These are phyloP conservation scores for Acleris emargana DNA, from an alignment of 2,888 invertebrate genomes.

Conservation along the genomic window DNA sequence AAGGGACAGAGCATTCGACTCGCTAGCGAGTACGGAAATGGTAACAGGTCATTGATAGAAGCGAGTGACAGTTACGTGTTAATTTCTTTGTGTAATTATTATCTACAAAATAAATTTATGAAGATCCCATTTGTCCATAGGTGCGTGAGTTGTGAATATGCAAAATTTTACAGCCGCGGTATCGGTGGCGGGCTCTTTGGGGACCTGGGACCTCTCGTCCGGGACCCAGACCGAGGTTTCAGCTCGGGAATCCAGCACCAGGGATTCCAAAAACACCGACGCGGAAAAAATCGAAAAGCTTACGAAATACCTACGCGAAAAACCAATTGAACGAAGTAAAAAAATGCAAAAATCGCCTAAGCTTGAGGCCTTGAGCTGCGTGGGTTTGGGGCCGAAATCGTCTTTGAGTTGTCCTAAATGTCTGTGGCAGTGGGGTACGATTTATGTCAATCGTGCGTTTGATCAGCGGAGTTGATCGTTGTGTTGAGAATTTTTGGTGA, in stretches of 20 bases:
- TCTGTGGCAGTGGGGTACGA: conserved; percentile 78
- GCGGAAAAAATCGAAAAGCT: conserved; percentile 81
- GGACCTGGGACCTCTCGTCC: conserved; percentile 60
- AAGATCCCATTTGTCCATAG: conserved; percentile 49
- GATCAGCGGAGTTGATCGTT: conserved; percentile 54
- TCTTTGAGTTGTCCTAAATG: conserved; percentile 67
- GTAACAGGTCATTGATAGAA: not conserved
- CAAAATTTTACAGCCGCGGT: conserved; percentile 75
- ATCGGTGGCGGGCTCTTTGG: conserved; percentile 54
- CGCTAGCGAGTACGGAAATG: too few species aligned
- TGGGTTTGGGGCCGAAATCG: conserved; percentile 51
- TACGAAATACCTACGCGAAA: conserved; percentile 70
- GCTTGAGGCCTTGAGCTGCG: conserved; percentile 51
- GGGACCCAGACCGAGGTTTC: conserved; percentile 62
- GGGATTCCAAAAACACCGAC: conserved; percentile 49
- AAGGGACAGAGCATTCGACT: too few species aligned
- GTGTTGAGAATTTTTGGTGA: conserved; percentile 47
- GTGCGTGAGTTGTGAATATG: conserved; percentile 68
- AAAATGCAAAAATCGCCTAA: conserved; percentile 64
- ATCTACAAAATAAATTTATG: not conserved
- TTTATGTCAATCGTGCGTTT: conserved; percentile 66
- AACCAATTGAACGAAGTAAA: conserved; percentile 51
- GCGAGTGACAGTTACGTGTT: not conserved
- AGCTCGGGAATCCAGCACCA: conserved; percentile 51
- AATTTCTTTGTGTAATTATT: not conserved